Percentiles rank a stretch among this genome's conserved stretches.
Conservation (phyloP, 2,113 vertebrate species). For the Chamaea fasciata region DNA sequence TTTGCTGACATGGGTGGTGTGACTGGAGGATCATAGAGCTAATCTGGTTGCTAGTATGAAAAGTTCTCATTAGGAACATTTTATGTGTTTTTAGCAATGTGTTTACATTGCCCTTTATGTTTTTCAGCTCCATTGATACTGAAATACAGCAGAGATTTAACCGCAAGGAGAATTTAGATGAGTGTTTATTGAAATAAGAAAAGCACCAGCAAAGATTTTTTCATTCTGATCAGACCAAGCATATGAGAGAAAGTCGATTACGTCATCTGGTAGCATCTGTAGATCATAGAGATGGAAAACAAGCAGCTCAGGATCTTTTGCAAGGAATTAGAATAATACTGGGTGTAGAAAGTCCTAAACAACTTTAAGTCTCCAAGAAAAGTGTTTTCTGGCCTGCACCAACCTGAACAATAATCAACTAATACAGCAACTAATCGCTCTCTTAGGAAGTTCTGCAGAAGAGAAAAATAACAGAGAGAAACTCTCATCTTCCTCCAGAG, state of each 20-base stretch:
- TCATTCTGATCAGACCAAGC: background rate
- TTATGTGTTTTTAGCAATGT: background rate
- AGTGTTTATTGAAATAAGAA: background rate
- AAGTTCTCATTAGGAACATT: background rate
- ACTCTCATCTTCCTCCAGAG: background rate
- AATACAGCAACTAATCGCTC: background rate
- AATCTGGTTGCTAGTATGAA: background rate
- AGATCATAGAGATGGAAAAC: background rate
- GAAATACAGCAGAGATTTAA: background rate
- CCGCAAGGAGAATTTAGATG: background rate
- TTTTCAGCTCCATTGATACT: background rate
- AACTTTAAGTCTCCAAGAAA: background rate
- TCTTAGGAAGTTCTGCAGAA: background rate
- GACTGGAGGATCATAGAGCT: background rate
- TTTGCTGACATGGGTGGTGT: background rate
- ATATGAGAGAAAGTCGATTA: background rate
- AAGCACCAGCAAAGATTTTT: background rate
- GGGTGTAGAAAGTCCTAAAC: background rate
- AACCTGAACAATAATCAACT: background rate
- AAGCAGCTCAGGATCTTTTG: background rate
- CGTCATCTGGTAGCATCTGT: background rate
- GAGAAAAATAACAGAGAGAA: background rate
- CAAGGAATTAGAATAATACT: background rate
- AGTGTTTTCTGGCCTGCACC: background rate
- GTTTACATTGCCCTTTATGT: background rate